A percentile compares a stretch with the other conserved stretches of the same genome.
phyloP scores from a whole-genome alignment of 2,113 vertebrate genomes.

The Podarcis muralis region DNA sequence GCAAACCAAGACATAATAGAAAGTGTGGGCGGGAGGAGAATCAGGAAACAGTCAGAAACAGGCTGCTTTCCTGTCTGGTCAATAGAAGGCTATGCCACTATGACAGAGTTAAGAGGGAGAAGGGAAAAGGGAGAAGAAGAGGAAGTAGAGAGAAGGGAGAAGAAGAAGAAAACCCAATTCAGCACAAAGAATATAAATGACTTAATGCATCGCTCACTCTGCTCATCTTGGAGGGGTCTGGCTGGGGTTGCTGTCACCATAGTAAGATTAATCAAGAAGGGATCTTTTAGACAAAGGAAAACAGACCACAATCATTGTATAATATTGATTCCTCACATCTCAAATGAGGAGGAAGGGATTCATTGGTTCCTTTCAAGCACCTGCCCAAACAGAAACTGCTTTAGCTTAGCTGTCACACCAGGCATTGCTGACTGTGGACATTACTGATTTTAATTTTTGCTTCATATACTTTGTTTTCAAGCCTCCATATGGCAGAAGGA shows the following conservation, averaged over 20 bases:
- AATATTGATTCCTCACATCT: not conserved
- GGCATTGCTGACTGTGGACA: not conserved
- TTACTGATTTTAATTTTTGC: not conserved
- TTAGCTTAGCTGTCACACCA: not conserved
- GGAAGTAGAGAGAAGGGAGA: too few species aligned
- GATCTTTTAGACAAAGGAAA: not conserved
- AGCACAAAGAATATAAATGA: not conserved
- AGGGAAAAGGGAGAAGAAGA: too few species aligned
- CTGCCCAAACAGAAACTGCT: not conserved
- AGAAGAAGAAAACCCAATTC: not conserved
- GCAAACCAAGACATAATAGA: not conserved
- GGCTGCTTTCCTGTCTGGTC: not conserved
- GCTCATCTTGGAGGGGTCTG: not conserved
- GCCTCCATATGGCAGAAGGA: not conserved
- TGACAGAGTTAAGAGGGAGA: not conserved
- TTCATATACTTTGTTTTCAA: slow-evolving; percentile 1
- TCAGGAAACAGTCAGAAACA: not conserved
- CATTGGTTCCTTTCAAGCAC: not conserved
- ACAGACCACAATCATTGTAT: not conserved
- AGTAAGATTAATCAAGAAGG: not conserved
- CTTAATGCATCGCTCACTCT: not conserved
- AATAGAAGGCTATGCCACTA: not conserved
- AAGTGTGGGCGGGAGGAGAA: not conserved
- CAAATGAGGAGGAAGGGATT: not conserved
- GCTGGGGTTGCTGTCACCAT: not conserved